Evolutionary conservation across 2,797 vertebrate species (phyloP).

Genomic region (Nannoperca obscura): DNA sequence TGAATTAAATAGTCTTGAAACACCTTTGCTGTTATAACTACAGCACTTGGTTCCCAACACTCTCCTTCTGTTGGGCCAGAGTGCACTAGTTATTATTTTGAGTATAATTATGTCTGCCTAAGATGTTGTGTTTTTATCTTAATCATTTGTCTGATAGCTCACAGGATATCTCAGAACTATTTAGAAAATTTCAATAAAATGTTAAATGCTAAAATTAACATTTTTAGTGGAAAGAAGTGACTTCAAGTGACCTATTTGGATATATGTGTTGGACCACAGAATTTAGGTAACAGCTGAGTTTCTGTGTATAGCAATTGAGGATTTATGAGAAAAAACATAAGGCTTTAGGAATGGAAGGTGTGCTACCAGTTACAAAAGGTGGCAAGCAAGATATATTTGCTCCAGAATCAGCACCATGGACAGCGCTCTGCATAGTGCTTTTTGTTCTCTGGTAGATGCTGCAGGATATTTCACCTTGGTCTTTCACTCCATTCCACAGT

Average conservation of each 20-base stretch:
- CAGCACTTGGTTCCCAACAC: not conserved
- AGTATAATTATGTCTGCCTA: not conserved
- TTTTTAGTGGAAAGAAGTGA: not conserved
- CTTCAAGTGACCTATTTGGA: not conserved
- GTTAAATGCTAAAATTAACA: too few species aligned
- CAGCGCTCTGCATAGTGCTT: not conserved
- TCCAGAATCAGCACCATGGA: slow-evolving; percentile 45
- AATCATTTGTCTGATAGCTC: not conserved
- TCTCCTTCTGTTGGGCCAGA: not conserved
- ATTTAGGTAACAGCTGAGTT: not conserved
- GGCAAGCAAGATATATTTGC: not conserved
- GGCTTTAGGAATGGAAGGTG: not conserved
- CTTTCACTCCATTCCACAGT: not conserved
- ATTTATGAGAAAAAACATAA: not conserved
- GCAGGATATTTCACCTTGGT: not conserved
- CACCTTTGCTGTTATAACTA: not conserved
- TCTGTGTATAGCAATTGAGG: not conserved
- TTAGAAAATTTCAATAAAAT: not conserved
- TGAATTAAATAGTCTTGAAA: not conserved
- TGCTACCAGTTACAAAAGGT: not conserved
- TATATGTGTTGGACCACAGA: not conserved
- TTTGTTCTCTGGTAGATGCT: not conserved
- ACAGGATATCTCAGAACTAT: not conserved
- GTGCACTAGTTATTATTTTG: not conserved
- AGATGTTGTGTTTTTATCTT: not conserved